Percentiles rank a stretch among this genome's conserved stretches.
Conservation (phyloP, 1,140 invertebrate genomes). For the Cotesia glomerata region DNA sequence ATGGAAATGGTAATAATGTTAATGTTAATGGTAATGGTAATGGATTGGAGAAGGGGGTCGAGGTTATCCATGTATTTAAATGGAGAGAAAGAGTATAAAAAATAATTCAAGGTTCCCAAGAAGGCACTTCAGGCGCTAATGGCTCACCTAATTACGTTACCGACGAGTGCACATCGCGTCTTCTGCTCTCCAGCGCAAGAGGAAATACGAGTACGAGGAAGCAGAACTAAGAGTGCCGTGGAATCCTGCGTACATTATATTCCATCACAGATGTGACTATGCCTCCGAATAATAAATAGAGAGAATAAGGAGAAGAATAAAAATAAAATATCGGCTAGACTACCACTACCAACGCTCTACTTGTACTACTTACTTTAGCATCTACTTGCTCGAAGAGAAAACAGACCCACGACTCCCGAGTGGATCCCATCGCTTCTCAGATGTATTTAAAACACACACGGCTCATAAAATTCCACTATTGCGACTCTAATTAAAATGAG, state of each 20-base stretch:
- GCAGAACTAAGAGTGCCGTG: background rate
- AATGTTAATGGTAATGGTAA: background rate
- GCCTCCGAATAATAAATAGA: background rate
- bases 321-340: too few relatives aligned
- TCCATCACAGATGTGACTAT: background rate
- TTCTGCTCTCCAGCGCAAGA: background rate
- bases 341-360: too few relatives aligned
- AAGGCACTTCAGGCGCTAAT: slow-evolving; percentile 32
- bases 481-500: background rate
- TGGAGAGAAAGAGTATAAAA: slow-evolving; percentile 10
- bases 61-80: slow-evolving; percentile 24
- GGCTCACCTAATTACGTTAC: slow-evolving; percentile 34
- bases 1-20: background rate
- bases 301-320: background rate
- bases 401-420: background rate
- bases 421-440: background rate
- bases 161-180: slow-evolving; percentile 20
- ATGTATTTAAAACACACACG: slow-evolving; percentile 6
- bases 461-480: slow-evolving; percentile 23
- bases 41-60: slow-evolving; percentile 11
- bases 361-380: too few relatives aligned
- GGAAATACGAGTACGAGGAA: background rate
- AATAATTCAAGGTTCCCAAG: slow-evolving; percentile 34
- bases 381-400: background rate
- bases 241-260: slow-evolving; percentile 9